Evolutionary conservation across 2,797 vertebrate species (phyloP).

Genomic region (Clarias platycephalus): DNA sequence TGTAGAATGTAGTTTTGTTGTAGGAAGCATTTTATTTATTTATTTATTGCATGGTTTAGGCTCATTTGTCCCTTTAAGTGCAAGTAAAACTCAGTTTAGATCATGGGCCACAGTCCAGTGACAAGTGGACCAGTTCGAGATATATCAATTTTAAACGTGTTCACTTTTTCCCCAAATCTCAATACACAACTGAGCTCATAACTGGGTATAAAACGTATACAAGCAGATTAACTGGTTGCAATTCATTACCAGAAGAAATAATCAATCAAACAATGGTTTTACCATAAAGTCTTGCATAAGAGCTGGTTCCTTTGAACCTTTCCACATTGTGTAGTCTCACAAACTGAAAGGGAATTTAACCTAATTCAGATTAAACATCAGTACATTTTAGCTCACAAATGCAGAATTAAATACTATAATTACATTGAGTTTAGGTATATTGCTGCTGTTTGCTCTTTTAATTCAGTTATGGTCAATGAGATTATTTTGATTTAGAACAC

Average conservation of each 20-base stretch:
- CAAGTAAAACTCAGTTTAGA: neutral
- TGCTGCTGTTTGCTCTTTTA: neutral
- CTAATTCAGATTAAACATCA: neutral
- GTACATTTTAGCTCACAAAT: neutral
- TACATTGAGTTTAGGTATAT: neutral
- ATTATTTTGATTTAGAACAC: neutral
- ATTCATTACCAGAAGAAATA: neutral
- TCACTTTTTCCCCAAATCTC: neutral
- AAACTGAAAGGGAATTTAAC: neutral
- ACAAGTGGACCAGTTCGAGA: neutral
- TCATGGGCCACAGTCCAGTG: neutral
- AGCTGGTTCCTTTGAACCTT: neutral
- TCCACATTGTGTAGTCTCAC: neutral
- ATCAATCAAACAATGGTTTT: neutral
- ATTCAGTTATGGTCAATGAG: too few relatives aligned
- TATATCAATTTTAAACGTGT: neutral
- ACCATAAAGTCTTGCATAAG: neutral
- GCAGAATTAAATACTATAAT: neutral
- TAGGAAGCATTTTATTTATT: neutral
- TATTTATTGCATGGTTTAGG: neutral
- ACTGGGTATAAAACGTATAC: neutral
- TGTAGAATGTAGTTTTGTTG: neutral
- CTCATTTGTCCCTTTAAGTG: neutral
- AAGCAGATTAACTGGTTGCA: neutral
- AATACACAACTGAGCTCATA: neutral